Conservation (phyloP, 2,113 vertebrate genomes). For the Panthera leo region DNA sequence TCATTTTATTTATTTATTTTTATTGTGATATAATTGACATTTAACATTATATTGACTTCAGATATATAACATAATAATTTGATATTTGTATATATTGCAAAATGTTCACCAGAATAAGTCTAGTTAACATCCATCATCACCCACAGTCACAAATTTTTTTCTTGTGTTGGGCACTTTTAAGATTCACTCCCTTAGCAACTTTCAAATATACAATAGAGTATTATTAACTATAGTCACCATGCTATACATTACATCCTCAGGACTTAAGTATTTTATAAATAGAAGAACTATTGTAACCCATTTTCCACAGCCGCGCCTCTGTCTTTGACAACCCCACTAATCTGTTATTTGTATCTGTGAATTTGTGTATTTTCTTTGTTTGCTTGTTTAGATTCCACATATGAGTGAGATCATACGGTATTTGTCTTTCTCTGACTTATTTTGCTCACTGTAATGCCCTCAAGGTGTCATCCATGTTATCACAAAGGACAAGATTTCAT, state of each 20-base stretch:
- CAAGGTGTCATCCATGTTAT: neutral
- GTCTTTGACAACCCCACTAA: neutral
- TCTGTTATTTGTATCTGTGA: neutral
- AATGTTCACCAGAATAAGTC: neutral
- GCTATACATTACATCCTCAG: neutral
- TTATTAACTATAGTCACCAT: neutral
- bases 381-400: neutral
- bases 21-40: neutral
- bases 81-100: neutral
- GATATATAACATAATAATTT: neutral
- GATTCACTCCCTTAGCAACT: neutral
- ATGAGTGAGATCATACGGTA: neutral
- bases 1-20: neutral
- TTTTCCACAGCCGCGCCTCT: neutral
- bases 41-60: neutral
- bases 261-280: neutral
- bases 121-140: neutral
- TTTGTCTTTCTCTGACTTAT: neutral
- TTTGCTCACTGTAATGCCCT: neutral
- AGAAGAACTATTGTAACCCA: neutral
- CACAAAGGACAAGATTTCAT: neutral
- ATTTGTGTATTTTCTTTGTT: neutral
- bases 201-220: neutral
- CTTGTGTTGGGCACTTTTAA: neutral
- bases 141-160: neutral